Evolutionary conservation across 2,888 invertebrate species (phyloP).

Genomic region (Ectobius pallidus): DNA sequence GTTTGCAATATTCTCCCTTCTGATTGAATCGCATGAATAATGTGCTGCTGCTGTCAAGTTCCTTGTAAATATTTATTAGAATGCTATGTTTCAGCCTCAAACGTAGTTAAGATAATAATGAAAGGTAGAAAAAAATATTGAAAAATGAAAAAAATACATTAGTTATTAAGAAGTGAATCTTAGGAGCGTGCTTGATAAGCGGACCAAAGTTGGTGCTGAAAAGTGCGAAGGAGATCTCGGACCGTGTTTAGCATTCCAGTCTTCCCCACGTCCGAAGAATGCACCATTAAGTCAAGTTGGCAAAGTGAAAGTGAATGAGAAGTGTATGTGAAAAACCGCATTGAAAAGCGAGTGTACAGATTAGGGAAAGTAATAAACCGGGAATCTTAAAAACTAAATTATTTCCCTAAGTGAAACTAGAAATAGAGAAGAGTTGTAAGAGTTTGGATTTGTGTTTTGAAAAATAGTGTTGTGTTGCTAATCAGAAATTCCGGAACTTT

Average conservation of each 20-base stretch:
- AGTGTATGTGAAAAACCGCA: background rate
- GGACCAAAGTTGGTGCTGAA: slow-evolving; percentile 1
- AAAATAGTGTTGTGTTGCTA: slow-evolving; percentile 9
- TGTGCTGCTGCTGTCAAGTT: slow-evolving; percentile 40
- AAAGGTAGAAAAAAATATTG: slow-evolving; percentile 5
- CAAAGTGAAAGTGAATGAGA: background rate
- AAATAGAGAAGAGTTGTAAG: background rate
- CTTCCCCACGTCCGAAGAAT: slow-evolving; percentile 27
- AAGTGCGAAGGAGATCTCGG: background rate
- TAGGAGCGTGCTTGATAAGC: background rate
- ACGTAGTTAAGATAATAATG: slow-evolving; percentile 27
- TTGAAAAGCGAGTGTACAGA: background rate
- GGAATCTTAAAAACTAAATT: background rate
- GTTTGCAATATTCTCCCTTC: background rate
- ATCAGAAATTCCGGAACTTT: background rate
- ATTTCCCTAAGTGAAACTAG: background rate
- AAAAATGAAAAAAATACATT: slow-evolving; percentile 19
- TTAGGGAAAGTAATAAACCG: background rate
- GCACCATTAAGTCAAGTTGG: slow-evolving; percentile 1
- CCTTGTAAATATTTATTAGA: slow-evolving; percentile 43
- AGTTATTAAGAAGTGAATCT: slow-evolving; percentile 22
- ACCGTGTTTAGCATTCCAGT: slow-evolving; percentile 31
- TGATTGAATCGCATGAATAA: background rate
- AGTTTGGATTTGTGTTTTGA: background rate
- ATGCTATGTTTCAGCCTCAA: slow-evolving; percentile 45